phyloP scores from a whole-genome alignment of 2,113 vertebrate genomes.

The Psammodynastes pulverulentus region DNA sequence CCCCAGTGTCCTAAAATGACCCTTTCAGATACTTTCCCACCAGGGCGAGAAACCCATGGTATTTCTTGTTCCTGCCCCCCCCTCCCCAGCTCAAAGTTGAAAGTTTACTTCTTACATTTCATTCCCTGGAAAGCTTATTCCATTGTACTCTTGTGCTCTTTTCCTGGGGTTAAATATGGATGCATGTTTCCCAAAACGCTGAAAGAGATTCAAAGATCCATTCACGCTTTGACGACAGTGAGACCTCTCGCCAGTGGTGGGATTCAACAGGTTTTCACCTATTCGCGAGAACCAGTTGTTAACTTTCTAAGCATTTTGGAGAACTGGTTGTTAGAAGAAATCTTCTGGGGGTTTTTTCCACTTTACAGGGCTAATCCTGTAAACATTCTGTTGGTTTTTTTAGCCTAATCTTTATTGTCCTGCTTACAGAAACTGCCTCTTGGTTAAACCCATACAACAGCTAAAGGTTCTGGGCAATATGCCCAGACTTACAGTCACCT shows the following conservation, averaged over 20 bases:
- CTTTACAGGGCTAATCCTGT: no score
- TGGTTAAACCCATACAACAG: no score
- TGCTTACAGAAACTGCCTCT: no score
- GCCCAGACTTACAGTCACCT: no score
- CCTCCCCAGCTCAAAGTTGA: not conserved
- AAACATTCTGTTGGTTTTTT: no score
- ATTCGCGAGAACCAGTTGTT: no score
- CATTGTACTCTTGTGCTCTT: not conserved
- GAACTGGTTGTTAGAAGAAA: no score
- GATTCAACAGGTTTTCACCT: no score
- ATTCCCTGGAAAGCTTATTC: not conserved
- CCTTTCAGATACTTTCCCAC: not conserved
- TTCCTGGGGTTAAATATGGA: not conserved
- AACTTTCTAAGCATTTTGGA: no score
- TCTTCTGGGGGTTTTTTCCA: no score
- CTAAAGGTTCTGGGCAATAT: no score
- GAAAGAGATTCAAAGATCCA: not conserved
- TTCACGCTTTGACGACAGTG: accelerated
- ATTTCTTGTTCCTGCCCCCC: not conserved
- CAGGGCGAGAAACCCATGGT: not conserved
- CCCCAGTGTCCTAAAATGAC: not conserved
- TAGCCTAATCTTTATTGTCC: no score
- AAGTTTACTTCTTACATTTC: not conserved
- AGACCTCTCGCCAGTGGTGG: not conserved
- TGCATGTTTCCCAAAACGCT: not conserved